Percentiles rank a stretch among this genome's conserved stretches.
These are phyloP conservation scores for Steinernema hermaphroditum DNA, from an alignment of 2,888 invertebrate species.

Conservation along the genomic window DNA sequence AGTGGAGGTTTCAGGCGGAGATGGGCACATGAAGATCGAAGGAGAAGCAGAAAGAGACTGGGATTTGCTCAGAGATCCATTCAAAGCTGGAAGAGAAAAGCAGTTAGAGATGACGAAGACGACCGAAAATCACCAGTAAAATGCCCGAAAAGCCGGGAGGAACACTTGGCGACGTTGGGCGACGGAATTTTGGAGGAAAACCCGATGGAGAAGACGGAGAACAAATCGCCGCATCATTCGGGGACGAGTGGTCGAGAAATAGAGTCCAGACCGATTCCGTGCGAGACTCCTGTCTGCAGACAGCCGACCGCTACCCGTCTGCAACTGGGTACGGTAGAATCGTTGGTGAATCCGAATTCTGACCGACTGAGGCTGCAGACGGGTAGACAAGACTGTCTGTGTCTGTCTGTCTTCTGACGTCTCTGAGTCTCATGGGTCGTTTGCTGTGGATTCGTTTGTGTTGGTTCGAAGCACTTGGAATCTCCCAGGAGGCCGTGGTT, in stretches of 20 bases:
- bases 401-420: too few relatives aligned
- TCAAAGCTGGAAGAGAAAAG: not conserved
- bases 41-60: not conserved
- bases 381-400: too few relatives aligned
- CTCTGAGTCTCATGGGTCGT: not conserved
- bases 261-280: not conserved
- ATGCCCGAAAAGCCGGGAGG: not conserved
- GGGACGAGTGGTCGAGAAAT: not conserved
- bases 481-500: not conserved
- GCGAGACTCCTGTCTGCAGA: not conserved
- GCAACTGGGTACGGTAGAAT: not conserved
- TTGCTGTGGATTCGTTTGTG: not conserved
- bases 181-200: conserved; percentile 25
- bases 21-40: not conserved
- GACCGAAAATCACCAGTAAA: conserved; percentile 1
- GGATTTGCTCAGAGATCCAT: not conserved
- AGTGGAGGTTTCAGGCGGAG: not conserved
- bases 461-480: not conserved
- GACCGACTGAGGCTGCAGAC: too few relatives aligned
- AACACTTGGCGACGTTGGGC: not conserved
- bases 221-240: not conserved
- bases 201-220: not conserved
- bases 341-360: not conserved
- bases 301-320: not conserved
- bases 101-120: not conserved